These are phyloP conservation scores for Ctenomys sociabilis DNA, from an alignment of 2,113 vertebrate species.

Conservation along the genomic window DNA sequence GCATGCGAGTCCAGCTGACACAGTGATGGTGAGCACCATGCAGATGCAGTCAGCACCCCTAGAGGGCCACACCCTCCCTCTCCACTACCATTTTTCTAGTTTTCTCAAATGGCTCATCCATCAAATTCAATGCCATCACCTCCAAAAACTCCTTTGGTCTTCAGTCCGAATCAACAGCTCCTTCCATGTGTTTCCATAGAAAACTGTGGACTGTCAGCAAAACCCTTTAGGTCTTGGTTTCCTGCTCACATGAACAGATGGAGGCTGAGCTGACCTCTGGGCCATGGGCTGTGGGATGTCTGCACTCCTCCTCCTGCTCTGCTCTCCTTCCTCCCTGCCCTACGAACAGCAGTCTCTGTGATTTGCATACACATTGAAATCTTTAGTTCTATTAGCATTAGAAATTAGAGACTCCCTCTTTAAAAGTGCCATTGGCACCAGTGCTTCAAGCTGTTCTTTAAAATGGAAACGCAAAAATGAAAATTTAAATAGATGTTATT, in stretches of 20 bases:
- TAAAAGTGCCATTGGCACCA: background rate
- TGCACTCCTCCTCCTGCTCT: background rate
- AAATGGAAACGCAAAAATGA: background rate
- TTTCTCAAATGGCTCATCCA: background rate
- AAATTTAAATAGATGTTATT: constrained; percentile 8
- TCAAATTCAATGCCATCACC: background rate
- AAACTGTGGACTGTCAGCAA: background rate
- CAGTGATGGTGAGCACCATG: background rate
- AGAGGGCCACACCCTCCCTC: background rate
- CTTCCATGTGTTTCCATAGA: background rate
- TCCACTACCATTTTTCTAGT: background rate
- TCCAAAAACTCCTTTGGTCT: background rate
- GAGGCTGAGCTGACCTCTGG: background rate
- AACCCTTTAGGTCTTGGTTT: background rate
- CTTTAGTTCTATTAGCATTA: background rate
- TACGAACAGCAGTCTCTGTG: background rate
- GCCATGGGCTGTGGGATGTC: background rate
- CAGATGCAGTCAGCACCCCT: background rate
- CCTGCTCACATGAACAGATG: background rate
- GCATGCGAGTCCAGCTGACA: background rate
- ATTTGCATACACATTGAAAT: background rate
- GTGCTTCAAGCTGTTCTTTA: background rate
- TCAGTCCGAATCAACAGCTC: background rate
- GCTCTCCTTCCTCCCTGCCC: background rate
- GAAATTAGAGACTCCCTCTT: constrained; percentile 31